Evolutionary conservation across 2,888 invertebrate species (phyloP), one percentile per base, ranked within the genome.

Genomic region (Trissoscelio sp.): DNA sequence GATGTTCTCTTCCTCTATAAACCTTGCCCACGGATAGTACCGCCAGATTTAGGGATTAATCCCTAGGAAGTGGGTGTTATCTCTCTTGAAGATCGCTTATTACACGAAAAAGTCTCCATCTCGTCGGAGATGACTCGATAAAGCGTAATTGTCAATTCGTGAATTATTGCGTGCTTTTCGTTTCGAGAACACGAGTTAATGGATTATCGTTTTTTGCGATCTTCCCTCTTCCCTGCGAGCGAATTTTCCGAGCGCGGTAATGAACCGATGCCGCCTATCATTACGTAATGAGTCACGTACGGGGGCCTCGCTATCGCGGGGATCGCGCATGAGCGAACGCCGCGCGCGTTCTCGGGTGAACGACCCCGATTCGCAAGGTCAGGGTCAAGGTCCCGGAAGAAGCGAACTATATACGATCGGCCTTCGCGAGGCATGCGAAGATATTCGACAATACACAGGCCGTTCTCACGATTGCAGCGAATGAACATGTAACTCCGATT

Each of bases 261-360:
- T 72, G 64, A 72, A 79, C 79, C 57, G 64, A 72, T 57, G 70
- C 72, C 55, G 79, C 64, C 67, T 78, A 73, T 81, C 77, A 78
- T 81, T 77, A 81, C 73, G 81, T 73, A 81, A 81, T 81, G 67
- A 81, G 81, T 81, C 81, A 75, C 77, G 77, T 77, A 77, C 67
- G 48, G 31, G 46, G 60, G n/a, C n/a, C 28, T 51, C 60, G 64
- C 74, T 77, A 72, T 72, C 75, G 67, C 58, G 34, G 39, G 64
- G 80, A 74, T 80, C 70, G 81, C 55, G 67, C 62, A 48, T 75
- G 64, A 64, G 81, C 75, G 60, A 24, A 20, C 37, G 55, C 42
- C 31, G 60, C 48, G 69, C 57, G 58, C n/a, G n/a, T n/a, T n/a
- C 74, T 46, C 81, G 66, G 77, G 75, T 77, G 75, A 81, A 81